Conservation (phyloP, 1,140 invertebrate species). For the Hycleus phaleratus region DNA sequence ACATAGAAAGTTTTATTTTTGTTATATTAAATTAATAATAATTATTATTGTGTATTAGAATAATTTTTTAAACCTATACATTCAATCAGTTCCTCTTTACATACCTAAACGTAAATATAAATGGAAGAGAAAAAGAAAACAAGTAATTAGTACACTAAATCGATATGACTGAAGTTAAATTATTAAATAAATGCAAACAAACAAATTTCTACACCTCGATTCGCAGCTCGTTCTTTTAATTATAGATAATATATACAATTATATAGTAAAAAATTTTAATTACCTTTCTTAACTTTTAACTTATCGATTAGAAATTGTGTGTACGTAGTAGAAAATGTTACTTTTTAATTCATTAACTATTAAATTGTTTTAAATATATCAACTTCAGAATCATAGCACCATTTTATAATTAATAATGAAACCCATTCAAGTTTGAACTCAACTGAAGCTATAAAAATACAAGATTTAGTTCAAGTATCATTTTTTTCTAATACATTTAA, state of each 20-base stretch:
- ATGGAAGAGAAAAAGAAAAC: too few relatives aligned
- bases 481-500: too few relatives aligned
- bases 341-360: background rate
- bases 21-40: background rate
- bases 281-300: background rate
- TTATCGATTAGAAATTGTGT: background rate
- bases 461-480: too few relatives aligned
- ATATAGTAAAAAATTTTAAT: background rate
- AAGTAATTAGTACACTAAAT: too few relatives aligned
- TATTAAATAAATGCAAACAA: background rate
- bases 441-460: too few relatives aligned
- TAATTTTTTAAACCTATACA: constrained; percentile 1
- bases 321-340: too few relatives aligned
- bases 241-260: background rate
- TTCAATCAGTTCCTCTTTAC: constrained; percentile 5
- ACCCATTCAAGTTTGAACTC: too few relatives aligned
- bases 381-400: too few relatives aligned
- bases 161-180: background rate
- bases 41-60: background rate
- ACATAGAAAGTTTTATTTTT: too few relatives aligned
- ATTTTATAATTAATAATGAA: too few relatives aligned
- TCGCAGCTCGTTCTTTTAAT: background rate
- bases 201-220: background rate
- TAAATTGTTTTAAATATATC: constrained; percentile 2
- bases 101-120: background rate